Percentiles rank a stretch among this genome's conserved stretches.
phyloP scores from a whole-genome alignment of 2,113 vertebrate genomes.

The Sylvietta virens region DNA sequence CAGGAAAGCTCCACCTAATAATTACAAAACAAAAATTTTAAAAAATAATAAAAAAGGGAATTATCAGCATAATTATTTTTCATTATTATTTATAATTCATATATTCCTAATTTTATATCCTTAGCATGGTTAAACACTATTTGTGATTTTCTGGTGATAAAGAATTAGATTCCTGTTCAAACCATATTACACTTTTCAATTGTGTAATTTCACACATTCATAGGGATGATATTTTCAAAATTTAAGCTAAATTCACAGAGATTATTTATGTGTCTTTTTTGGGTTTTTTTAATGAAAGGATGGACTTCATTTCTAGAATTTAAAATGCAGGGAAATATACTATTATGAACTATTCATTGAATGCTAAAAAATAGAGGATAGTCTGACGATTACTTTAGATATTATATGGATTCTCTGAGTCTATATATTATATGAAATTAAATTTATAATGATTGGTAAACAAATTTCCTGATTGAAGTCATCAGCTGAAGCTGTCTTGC shows the following conservation, averaged over 20 bases:
- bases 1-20: background rate
- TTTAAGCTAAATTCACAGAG: background rate
- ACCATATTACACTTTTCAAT: background rate
- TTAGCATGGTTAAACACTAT: background rate
- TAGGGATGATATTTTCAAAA: background rate
- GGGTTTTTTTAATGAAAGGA: rapidly evolving
- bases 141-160: background rate
- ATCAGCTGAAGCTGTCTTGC: constrained; percentile 41
- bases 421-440: background rate
- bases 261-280: background rate
- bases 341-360: background rate
- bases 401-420: background rate
- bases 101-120: background rate
- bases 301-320: background rate
- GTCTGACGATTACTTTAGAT: background rate
- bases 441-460: constrained; percentile 35
- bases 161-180: background rate
- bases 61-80: background rate
- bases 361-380: background rate
- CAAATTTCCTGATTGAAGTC: constrained; percentile 49
- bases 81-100: background rate
- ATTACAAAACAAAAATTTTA: background rate
- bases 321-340: background rate
- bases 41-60: background rate
- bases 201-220: background rate